Evolutionary conservation across 1,140 invertebrate species (phyloP).

Genomic region (Formica selysi): DNA sequence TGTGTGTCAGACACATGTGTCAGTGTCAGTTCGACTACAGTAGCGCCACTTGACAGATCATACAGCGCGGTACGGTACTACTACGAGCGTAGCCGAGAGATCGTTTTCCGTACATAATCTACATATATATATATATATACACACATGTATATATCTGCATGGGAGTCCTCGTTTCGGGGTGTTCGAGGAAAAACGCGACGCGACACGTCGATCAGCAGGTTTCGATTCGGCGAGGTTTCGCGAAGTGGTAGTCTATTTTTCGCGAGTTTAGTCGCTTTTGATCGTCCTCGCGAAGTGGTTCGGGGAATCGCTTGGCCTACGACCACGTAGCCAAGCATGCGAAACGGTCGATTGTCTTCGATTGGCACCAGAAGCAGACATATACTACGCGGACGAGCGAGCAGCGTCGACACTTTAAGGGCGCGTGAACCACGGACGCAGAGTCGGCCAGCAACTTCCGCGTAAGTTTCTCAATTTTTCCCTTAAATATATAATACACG

Average conservation of each 20-base stretch:
- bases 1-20: not conserved
- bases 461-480: slow-evolving; percentile 6
- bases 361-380: not conserved
- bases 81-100: too few species aligned
- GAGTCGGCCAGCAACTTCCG: not conserved
- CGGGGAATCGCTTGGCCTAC: not conserved
- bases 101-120: too few species aligned
- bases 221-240: not conserved
- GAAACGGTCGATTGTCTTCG: not conserved
- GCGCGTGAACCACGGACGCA: not conserved
- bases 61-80: not conserved
- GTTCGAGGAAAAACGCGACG: not conserved
- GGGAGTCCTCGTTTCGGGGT: not conserved
- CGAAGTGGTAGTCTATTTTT: not conserved
- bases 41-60: not conserved
- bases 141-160: not conserved
- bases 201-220: not conserved
- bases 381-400: not conserved
- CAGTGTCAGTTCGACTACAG: not conserved
- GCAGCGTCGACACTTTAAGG: too few species aligned
- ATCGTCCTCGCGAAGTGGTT: not conserved
- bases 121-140: too few species aligned
- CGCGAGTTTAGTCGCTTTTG: not conserved
- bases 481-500: not conserved
- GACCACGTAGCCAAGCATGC: slow-evolving; percentile 13